Evolutionary conservation across 2,888 invertebrate genomes (phyloP), one percentile per base, ranked within the genome.

Genomic region (Megastigmus dorsalis): DNA sequence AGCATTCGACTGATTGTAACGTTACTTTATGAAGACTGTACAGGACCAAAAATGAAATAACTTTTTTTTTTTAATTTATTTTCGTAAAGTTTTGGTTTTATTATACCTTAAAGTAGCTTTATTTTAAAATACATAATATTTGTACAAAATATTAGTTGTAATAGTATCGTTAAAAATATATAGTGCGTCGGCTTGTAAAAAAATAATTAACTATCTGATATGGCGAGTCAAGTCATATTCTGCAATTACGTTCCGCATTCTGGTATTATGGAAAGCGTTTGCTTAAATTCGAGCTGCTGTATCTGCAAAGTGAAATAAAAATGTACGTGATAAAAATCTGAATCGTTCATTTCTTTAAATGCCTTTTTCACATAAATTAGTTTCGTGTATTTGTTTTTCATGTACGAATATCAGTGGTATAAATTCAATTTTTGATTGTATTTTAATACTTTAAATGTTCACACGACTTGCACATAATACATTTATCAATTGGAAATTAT

Each of bases 251-350:
- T 43, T 38, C 62, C 79, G 70, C 81, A 85, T 73, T 86, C 86
- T 41, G 86, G 83, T 80, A 86, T 86, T 41, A 82, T 79, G 3
- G 84, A 82, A 18, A 86, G 78, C 2, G 82, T 80, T 79, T 85
- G 84, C 68, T 80, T 85, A 54, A 79, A 80, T 74, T 86, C 86
- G 26, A 86, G 77, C 65, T 85, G 85, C 55, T 86, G 86, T 74
- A 86, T 78, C 86, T 86, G 77, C 55, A 80, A 75, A 70, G 74
- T 65, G 10, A 60, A 67, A 54, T 20, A 62, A 63, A 60, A 65
- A n/a, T n/a, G n/a, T n/a, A n/a, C n/a, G n/a, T n/a, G n/a, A n/a
- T n/a, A n/a, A n/a, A n/a, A n/a, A n/a, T n/a, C n/a, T n/a, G n/a
- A n/a, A n/a, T n/a, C n/a, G n/a, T n/a, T n/a, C n/a, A n/a, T n/a